Evolutionary conservation across 1,140 invertebrate species (phyloP).

Genomic region (Bombyx mandarina): DNA sequence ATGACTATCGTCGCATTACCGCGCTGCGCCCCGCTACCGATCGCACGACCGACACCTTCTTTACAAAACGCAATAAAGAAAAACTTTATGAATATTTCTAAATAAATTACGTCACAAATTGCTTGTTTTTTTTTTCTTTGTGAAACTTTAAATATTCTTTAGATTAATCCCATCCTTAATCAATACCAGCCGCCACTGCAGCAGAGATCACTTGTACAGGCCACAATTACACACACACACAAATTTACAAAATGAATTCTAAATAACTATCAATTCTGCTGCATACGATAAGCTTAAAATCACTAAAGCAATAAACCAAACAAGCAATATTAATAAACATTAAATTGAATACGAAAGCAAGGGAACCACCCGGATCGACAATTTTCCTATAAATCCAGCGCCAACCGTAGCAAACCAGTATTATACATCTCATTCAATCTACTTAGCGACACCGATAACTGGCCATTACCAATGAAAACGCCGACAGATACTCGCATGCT

Average conservation of each 20-base stretch:
- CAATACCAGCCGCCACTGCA: too few species aligned
- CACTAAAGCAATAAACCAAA: slow-evolving; percentile 16
- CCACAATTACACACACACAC: not conserved
- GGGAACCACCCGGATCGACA: slow-evolving; percentile 22
- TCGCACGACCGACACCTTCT: slow-evolving; percentile 6
- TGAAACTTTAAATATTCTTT: too few species aligned
- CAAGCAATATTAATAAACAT: too few species aligned
- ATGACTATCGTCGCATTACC: slow-evolving; percentile 44
- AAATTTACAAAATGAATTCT: slow-evolving; percentile 4
- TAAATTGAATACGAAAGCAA: too few species aligned
- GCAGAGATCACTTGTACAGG: too few species aligned
- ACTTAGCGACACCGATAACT: slow-evolving; percentile 60
- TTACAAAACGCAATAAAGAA: not conserved
- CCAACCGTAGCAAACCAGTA: slow-evolving; percentile 40
- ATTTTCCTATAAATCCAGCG: slow-evolving; percentile 30
- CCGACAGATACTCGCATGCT: slow-evolving; percentile 53
- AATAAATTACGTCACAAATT: not conserved
- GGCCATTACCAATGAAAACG: slow-evolving; percentile 56
- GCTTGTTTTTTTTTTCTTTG: too few species aligned
- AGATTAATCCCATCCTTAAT: too few species aligned
- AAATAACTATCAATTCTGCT: slow-evolving; percentile 5
- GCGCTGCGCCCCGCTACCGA: slow-evolving; percentile 10
- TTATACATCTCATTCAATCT: slow-evolving; percentile 56
- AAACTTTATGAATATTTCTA: not conserved
- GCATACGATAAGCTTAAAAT: slow-evolving; percentile 6